A percentile compares a stretch with the other conserved stretches of the same genome.
phyloP scores from a whole-genome alignment of 2,888 invertebrate species.

The Xestobium rufovillosum region DNA sequence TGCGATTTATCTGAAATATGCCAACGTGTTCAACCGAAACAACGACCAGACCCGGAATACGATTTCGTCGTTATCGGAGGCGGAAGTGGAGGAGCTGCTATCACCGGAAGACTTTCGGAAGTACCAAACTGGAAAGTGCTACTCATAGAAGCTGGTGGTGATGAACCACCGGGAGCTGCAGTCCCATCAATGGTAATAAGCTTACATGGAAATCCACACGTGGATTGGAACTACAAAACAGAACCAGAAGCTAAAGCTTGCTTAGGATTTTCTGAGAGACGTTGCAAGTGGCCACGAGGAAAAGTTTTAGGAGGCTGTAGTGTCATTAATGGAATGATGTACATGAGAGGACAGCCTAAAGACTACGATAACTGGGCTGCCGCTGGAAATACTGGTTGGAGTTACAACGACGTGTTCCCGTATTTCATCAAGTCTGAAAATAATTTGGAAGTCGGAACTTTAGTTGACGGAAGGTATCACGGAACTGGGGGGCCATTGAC shows the following conservation, averaged over 20 bases:
- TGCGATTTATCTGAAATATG: slow-evolving; percentile 55
- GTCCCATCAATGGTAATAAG: slow-evolving; percentile 63
- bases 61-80: slow-evolving; percentile 63
- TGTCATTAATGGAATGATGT: slow-evolving; percentile 78
- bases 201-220: slow-evolving; percentile 52
- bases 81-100: slow-evolving; percentile 58
- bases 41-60: slow-evolving; percentile 47
- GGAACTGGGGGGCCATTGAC: slow-evolving; percentile 55
- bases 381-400: slow-evolving; percentile 69
- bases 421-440: slow-evolving; percentile 63
- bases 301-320: slow-evolving; percentile 64
- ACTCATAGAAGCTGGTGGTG: slow-evolving; percentile 63
- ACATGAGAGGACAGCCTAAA: slow-evolving; percentile 64
- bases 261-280: slow-evolving; percentile 46
- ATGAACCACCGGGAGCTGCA: slow-evolving; percentile 53
- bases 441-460: slow-evolving; percentile 53
- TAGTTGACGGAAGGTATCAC: slow-evolving; percentile 55
- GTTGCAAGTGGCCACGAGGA: slow-evolving; percentile 62
- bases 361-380: slow-evolving; percentile 73
- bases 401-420: slow-evolving; percentile 68
- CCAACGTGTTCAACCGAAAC: slow-evolving; percentile 47
- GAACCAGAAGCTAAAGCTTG: slow-evolving; percentile 58
- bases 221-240: slow-evolving; percentile 63
- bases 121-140: slow-evolving; percentile 61
- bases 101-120: slow-evolving; percentile 59